Base-by-base conservation (phyloP, 2,888 invertebrate species). In the Aporophyla lueneburgensis region DNA sequence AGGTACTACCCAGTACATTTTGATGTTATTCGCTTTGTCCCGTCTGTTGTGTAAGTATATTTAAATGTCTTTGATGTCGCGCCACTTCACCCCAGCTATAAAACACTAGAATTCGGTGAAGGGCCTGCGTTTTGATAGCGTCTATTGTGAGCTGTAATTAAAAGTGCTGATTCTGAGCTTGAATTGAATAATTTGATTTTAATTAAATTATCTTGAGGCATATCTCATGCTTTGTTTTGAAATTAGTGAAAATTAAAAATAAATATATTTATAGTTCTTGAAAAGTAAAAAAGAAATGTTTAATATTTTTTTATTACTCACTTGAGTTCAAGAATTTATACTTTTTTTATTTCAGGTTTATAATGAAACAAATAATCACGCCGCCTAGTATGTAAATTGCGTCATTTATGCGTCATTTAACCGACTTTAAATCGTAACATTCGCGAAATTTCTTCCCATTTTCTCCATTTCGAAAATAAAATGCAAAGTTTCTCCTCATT, bases 401-500 rank as follows among this genome's bases (percentile, higher is more conserved):
- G 19, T 10, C 16, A 49, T 27, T 19, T 40, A 76, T 54, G 24
- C 6, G 19, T 10, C 16, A 49, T 27, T 19, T 40, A 76, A 67
- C 51, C n/a, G 12, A 19, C 10, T 7, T 59, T 40, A 58, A 43
- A 46, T 46, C 27, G 58, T 33, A 46, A 33, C 0, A 24, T 51
- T 56, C 40, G 4, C 0, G n/a, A 62, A 46, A 53, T 53, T 43
- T 24, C 46, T 19, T 49, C 10, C 12, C 46, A 24, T 59, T 79
- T 16, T n/a, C 49, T 33, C 27, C 51, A 27, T 61, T 78, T 63
- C 3, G 10, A 46, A 53, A 71, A 74, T 61, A 67, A 69, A 74
- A 84, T 75, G 69, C 70, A 40, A 72, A 77, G 49, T 46, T 81
- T 83, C 67, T 72, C 71, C 71, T 67, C 85, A 84, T 80, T 84